A percentile compares a stretch with the other conserved stretches of the same genome.
phyloP scores from a whole-genome alignment of 1,140 invertebrate genomes.

The Drosophila orena region DNA sequence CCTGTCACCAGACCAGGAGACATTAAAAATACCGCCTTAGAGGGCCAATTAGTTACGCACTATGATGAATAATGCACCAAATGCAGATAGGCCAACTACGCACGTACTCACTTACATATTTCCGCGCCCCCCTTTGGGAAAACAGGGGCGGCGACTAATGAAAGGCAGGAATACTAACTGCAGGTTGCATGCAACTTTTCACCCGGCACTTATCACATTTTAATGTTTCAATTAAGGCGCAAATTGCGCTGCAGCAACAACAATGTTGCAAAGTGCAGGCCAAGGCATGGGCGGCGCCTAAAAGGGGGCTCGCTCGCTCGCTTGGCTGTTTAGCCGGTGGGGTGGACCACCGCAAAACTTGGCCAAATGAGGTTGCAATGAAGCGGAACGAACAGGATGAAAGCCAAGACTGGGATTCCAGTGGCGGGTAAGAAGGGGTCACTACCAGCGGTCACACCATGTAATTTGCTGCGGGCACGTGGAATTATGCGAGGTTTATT shows the following conservation, averaged over 20 bases:
- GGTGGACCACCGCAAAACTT: conserved; percentile 58
- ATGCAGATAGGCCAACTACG: not conserved
- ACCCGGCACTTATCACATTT: conserved; percentile 84
- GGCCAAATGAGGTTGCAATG: conserved; percentile 66
- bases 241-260: conserved; percentile 72
- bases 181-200: conserved; percentile 72
- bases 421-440: not conserved
- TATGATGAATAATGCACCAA: not conserved
- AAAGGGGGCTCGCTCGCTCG: not conserved
- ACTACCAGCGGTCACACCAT: conserved; percentile 4
- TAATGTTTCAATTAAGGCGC: conserved; percentile 84
- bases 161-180: conserved; percentile 55
- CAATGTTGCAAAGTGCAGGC: conserved; percentile 3
- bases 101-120: not conserved
- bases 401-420: conserved; percentile 32
- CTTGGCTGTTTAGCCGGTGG: not conserved
- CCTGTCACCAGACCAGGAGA: not conserved
- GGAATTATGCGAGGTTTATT: conserved; percentile 42
- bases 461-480: conserved; percentile 55
- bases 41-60: not conserved
- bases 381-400: conserved; percentile 66
- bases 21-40: no score
- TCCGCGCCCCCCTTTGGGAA: not conserved
- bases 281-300: conserved; percentile 2
- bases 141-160: conserved; percentile 27